Base-by-base conservation (phyloP, 2,888 invertebrate species). In the Thera britannica region DNA sequence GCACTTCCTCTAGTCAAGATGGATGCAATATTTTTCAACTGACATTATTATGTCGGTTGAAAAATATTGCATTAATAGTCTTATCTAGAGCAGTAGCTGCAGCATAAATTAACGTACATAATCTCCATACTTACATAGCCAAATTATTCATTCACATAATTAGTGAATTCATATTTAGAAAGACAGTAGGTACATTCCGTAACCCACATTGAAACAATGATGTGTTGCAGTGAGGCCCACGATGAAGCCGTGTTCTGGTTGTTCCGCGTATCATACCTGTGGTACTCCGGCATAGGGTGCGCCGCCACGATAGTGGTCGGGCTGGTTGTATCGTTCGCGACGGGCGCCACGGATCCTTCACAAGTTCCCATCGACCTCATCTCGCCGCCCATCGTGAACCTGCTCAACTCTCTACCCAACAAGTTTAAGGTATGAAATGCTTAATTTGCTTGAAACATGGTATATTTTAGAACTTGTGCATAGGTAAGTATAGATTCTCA, bases 261-360 rank as follows among this genome's bases (percentile, higher is more conserved):
- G 68, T 97, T 96, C 84, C 94, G 95, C n/a, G 90, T 98, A 64
- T 97, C 97, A 44, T 98, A 98, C 85, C 95, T 98, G 82, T 98
- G 98, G 98, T 98, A 98, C 89, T 97, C 98, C 6, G 96, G 96
- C 62, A 95, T 98, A 66, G 98, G 98, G 3, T 96, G 96, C 75
- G 75, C 96, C 3, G 90, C 96, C 0, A 97, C 97, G 0, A 88
- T 98, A 36, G 79, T 97, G 9, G 90, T 97, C 9, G 98, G 98
- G 0, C 88, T 97, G 55, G 64, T 95, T 2, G 96, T 96, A 49
- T 98, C 98, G n/a, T 91, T 96, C 38, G 77, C 95, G 34, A 96
- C 96, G 0, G 96, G 96, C 1, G 86, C 92, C 52, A 95, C 95
- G 56, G 93, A 96, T 77, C 95, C 96, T 0, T 90, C 94, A 0